Evolutionary conservation across 2,888 invertebrate genomes (phyloP).

Genomic region (Agriopis marginaria): DNA sequence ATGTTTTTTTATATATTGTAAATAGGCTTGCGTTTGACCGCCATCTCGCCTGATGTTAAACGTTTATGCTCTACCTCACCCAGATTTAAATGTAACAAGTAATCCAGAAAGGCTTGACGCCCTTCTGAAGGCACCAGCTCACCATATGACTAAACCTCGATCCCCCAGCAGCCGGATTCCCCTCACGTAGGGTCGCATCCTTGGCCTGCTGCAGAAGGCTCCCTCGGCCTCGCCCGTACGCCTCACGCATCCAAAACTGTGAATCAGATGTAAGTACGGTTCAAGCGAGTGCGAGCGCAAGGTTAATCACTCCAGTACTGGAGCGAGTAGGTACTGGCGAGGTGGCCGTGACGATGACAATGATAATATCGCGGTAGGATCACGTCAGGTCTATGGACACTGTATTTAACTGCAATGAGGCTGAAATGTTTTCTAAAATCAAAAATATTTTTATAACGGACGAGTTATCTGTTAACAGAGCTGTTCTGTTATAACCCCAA

Average conservation of each 20-base stretch:
- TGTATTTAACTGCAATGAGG: not conserved
- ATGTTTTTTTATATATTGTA: too few species aligned
- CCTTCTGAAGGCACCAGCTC: constrained; percentile 1
- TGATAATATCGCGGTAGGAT: constrained; percentile 21
- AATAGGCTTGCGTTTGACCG: too few species aligned
- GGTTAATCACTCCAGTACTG: constrained; percentile 59
- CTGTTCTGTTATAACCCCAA: too few species aligned
- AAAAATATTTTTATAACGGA: not conserved
- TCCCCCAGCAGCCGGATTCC: constrained; percentile 50
- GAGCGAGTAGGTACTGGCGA: constrained; percentile 31
- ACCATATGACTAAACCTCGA: not conserved
- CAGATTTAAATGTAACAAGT: not conserved
- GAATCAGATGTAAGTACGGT: constrained; percentile 57
- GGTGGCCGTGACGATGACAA: constrained; percentile 42
- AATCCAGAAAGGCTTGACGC: not conserved
- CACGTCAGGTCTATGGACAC: not conserved
- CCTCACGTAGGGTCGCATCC: constrained; percentile 71
- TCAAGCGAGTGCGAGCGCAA: constrained; percentile 52
- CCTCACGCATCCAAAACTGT: constrained; percentile 73
- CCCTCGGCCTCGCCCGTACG: constrained; percentile 72
- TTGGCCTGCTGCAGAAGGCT: constrained; percentile 78
- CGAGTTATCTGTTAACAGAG: not conserved
- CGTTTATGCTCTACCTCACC: not conserved
- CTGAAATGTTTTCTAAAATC: not conserved
- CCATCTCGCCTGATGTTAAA: too few species aligned